Evolutionary conservation across 2,888 invertebrate species (phyloP), one percentile per base, ranked within the genome.

Genomic region (Leptinotarsa juncta): DNA sequence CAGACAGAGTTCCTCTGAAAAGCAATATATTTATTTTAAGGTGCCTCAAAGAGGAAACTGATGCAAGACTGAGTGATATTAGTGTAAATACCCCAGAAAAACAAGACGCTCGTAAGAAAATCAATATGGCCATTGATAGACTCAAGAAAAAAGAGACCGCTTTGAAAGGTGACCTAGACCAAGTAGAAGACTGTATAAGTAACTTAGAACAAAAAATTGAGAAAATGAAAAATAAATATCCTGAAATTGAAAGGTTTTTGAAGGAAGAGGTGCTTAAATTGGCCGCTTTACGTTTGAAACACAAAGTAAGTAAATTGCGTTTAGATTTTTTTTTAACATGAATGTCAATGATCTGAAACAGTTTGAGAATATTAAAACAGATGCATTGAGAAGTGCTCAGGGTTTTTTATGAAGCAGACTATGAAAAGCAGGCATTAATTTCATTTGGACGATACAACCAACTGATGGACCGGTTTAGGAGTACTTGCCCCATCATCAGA

Each of bases 1-100:
- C 32, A 7, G 7, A 7, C 7, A 26, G 4, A 26, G 4, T 26
- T 26, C 26, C 4, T 26, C 26, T 26, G 26, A 26, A 26, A 26
- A 26, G 5, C 26, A 26, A 26, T 32, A 32, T 42, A 42, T 10
- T 42, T 75, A 32, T 65, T 77, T 79, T 78, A 67, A 84, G 85
- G 70, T 78, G 82, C 70, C 67, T 85, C 15, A 87, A 87, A 72
- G 83, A 84, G 66, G 84, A 85, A 53, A 81, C 82, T 2, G 83
- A 87, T 72, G 73, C 78, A 5, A 74, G 86, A 60, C 66, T 87
- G 65, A 86, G 86, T 71, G 83, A 77, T 71, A 77, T 86, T n/a
- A 83, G 83, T 51, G 73, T 74, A 0, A 81, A 82, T 48, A 81
- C 81, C 5, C 79, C 83, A 2, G 84, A 85, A 53, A 85, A 83